phyloP scores from a whole-genome alignment of 1,140 invertebrate genomes.

The Popillia japonica region DNA sequence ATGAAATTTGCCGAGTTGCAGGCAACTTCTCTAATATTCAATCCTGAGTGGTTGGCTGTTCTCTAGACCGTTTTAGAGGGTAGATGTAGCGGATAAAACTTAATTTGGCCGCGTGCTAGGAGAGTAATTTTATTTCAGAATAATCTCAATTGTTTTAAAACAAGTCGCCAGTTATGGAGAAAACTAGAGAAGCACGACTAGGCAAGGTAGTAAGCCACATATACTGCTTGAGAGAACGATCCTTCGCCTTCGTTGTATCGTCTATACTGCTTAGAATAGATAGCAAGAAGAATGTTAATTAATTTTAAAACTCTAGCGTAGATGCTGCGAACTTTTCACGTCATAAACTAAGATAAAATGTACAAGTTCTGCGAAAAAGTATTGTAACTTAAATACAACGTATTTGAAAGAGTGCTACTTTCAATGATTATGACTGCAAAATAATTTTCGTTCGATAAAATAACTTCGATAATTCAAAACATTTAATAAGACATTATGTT shows the following conservation, averaged over 20 bases:
- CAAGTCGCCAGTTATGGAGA: neutral
- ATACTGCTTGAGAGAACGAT: neutral
- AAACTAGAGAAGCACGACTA: neutral
- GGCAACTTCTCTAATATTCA: constrained; percentile 14
- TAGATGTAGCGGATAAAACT: neutral
- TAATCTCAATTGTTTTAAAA: constrained; percentile 26
- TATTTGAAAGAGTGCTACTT: too few species aligned
- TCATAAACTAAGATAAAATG: too few species aligned
- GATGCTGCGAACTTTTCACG: neutral
- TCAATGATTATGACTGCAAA: too few species aligned
- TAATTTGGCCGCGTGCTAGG: constrained; percentile 2
- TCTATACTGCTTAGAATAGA: neutral
- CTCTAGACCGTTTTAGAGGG: neutral
- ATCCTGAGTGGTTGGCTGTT: neutral
- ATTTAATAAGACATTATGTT: too few species aligned
- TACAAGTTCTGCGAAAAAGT: too few species aligned
- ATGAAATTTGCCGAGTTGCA: constrained; percentile 12
- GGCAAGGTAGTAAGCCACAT: neutral
- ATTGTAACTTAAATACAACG: too few species aligned
- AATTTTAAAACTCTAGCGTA: constrained; percentile 30
- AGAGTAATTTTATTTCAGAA: constrained; percentile 25
- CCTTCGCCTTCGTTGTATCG: neutral
- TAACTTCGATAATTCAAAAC: too few species aligned
- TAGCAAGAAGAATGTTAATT: constrained; percentile 26
- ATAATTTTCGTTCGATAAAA: too few species aligned